Conservation (phyloP, 2,797 vertebrate species). For the Pseudopleuronectes americanus region DNA sequence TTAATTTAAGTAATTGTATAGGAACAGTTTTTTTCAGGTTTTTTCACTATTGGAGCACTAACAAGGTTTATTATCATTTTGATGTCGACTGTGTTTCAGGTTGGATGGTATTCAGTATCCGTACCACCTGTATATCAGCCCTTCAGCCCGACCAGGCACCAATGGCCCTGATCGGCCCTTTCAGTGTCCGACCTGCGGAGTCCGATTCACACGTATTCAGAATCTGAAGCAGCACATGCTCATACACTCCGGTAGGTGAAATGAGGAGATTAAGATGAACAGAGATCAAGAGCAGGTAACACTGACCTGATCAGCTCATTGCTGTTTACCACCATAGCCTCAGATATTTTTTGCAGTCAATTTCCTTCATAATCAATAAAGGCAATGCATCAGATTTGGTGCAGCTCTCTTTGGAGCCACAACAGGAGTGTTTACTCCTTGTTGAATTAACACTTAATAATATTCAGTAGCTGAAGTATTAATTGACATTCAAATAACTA, state of each 20-base stretch:
- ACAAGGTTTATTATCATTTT: background rate
- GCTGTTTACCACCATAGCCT: background rate
- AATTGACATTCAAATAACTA: background rate
- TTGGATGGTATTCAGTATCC: constrained; percentile 96
- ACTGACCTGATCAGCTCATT: background rate
- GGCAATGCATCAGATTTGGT: background rate
- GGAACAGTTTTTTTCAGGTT: background rate
- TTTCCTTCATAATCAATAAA: background rate
- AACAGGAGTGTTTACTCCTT: no score
- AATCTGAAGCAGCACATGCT: constrained; percentile 99
- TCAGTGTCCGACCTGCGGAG: constrained; percentile 96
- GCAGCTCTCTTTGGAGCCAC: no score
- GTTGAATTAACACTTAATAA: no score
- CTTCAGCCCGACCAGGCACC: constrained; percentile 92
- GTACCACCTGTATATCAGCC: constrained; percentile 97
- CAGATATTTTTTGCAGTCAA: background rate
- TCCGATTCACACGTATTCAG: constrained; percentile 97
- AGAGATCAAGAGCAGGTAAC: background rate
- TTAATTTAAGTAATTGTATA: background rate
- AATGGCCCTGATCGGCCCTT: constrained; percentile 96
- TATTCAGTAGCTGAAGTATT: no score
- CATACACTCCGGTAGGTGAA: constrained; percentile 96
- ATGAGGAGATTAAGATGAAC: no score
- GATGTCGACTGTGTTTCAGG: constrained; percentile 78
- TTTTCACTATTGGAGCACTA: background rate